These are phyloP conservation scores for Eurypyga helias DNA, from an alignment of 2,113 vertebrate species.

Conservation along the genomic window DNA sequence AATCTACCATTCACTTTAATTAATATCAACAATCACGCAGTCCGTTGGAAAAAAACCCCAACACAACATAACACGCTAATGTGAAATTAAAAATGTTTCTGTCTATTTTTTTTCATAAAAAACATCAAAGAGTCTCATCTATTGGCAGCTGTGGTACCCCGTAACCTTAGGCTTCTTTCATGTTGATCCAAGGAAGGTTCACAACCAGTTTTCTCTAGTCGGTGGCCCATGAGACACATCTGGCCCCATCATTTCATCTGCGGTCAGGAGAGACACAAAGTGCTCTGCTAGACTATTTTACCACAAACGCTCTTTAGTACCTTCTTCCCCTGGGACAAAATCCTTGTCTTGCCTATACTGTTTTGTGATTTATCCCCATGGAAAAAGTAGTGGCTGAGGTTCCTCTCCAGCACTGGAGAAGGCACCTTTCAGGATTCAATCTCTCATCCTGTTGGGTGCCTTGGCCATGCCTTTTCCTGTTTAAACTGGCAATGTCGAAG, in stretches of 20 bases:
- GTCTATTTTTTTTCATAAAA: slow-evolving; percentile 35
- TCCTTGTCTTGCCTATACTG: slow-evolving; percentile 30
- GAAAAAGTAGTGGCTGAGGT: neutral
- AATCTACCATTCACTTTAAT: slow-evolving; percentile 63
- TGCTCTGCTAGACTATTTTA: slow-evolving; percentile 61
- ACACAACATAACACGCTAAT: slow-evolving; percentile 23
- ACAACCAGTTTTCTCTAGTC: slow-evolving; percentile 56
- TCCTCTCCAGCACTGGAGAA: neutral
- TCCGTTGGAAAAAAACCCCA: neutral
- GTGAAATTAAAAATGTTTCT: slow-evolving; percentile 45
- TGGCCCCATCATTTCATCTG: slow-evolving; percentile 65
- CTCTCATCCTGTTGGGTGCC: neutral
- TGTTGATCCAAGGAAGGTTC: slow-evolving; percentile 75
- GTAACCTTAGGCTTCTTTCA: slow-evolving; percentile 72
- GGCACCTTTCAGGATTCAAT: neutral
- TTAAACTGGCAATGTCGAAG: neutral
- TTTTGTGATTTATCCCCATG: neutral
- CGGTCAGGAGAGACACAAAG: slow-evolving; percentile 52
- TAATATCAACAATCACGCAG: slow-evolving; percentile 52
- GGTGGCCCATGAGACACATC: slow-evolving; percentile 52
- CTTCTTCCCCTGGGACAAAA: slow-evolving; percentile 51
- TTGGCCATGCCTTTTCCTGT: neutral
- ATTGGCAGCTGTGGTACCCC: slow-evolving; percentile 66
- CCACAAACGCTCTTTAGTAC: slow-evolving; percentile 63
- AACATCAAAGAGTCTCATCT: slow-evolving; percentile 68